These are phyloP conservation scores for Gulo gulo DNA, from an alignment of 2,113 vertebrate species.

Conservation along the genomic window DNA sequence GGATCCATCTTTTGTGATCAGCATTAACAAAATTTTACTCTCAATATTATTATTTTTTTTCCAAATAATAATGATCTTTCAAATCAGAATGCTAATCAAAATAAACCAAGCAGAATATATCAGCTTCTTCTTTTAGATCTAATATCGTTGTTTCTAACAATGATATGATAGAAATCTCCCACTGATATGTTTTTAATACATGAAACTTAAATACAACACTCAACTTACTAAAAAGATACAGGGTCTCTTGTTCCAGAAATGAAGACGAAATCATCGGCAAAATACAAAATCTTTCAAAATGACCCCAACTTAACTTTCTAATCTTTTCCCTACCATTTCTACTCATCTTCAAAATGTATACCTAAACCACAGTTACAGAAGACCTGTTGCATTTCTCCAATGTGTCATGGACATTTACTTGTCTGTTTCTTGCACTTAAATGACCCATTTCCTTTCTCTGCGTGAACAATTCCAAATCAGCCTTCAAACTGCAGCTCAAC, in stretches of 20 bases:
- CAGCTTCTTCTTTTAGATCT: background rate
- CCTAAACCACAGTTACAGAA: background rate
- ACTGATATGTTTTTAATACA: background rate
- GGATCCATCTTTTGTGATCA: background rate
- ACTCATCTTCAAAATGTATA: background rate
- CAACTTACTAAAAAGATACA: background rate
- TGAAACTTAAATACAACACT: background rate
- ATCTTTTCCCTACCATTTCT: background rate
- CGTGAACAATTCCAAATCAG: background rate
- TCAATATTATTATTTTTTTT: background rate
- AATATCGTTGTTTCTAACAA: background rate
- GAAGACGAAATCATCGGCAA: background rate
- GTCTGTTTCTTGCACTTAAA: background rate
- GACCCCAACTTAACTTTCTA: background rate
- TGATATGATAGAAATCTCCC: background rate
- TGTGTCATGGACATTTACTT: background rate
- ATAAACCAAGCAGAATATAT: background rate
- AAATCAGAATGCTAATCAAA: background rate
- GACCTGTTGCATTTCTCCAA: background rate
- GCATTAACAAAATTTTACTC: background rate
- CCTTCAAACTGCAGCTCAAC: background rate
- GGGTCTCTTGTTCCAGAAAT: background rate
- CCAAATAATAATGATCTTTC: background rate
- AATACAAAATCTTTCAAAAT: slow-evolving; percentile 18
- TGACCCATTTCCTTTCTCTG: background rate